These are phyloP conservation scores for Oasisia sp. DNA, from an alignment of 2,888 invertebrate species.

Conservation along the genomic window DNA sequence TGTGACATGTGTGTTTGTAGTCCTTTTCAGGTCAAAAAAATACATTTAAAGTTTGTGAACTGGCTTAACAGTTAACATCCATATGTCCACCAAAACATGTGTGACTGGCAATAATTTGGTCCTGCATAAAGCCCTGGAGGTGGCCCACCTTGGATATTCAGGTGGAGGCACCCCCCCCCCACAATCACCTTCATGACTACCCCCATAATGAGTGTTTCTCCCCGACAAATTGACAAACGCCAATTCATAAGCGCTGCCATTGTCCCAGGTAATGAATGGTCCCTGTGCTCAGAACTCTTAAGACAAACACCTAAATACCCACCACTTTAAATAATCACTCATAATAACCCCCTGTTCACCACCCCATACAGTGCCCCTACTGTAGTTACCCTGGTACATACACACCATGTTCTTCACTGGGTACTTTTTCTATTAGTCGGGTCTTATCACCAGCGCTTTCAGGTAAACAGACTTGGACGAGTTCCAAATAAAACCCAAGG, in stretches of 20 bases:
- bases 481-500: background rate
- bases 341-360: background rate
- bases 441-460: background rate
- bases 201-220: background rate
- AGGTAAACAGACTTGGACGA: background rate
- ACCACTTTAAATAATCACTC: background rate
- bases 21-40: too few species aligned
- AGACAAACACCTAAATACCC: background rate
- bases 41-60: too few species aligned
- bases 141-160: too few species aligned
- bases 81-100: too few species aligned
- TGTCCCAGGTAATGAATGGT: background rate
- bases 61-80: too few species aligned
- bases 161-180: background rate
- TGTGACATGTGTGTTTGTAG: too few species aligned
- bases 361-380: background rate
- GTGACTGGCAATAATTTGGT: too few species aligned
- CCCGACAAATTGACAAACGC: background rate
- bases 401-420: background rate
- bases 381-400: background rate
- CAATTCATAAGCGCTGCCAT: background rate
- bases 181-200: background rate
- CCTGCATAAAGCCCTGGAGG: too few species aligned
- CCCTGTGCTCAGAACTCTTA: background rate
- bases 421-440: background rate